Conservation (phyloP, 2,797 vertebrate genomes). For the Myripristis murdjan region DNA sequence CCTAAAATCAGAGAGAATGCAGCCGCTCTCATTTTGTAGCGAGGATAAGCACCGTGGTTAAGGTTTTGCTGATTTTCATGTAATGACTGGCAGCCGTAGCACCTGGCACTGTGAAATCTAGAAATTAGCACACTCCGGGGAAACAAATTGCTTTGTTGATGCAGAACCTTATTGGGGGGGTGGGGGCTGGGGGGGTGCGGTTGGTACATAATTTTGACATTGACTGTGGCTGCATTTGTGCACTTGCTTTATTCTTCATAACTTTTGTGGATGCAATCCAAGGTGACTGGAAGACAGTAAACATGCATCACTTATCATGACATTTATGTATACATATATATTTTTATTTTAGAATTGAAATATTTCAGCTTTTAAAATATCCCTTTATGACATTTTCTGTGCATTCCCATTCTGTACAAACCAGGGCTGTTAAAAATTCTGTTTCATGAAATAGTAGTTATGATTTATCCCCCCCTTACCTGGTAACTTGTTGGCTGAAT, state of each 20-base stretch:
- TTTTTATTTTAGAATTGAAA: too few species aligned
- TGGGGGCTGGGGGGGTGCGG: too few species aligned
- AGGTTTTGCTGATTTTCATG: slow-evolving; percentile 79
- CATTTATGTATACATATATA: too few species aligned
- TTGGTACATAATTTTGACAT: slow-evolving; percentile 55
- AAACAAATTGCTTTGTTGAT: slow-evolving; percentile 85
- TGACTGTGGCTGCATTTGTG: slow-evolving; percentile 36
- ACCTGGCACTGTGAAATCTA: slow-evolving; percentile 82
- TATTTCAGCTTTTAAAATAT: too few species aligned
- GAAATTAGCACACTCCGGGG: slow-evolving; percentile 80
- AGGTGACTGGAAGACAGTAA: slow-evolving; percentile 1
- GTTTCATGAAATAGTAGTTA: not conserved
- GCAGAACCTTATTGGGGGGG: slow-evolving; percentile 62
- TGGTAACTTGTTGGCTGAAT: slow-evolving; percentile 14
- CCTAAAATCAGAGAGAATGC: slow-evolving; percentile 74
- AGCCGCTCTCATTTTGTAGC: slow-evolving; percentile 53
- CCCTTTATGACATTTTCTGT: too few species aligned
- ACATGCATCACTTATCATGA: too few species aligned
- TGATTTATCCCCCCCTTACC: slow-evolving; percentile 30
- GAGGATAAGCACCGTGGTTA: slow-evolving; percentile 71
- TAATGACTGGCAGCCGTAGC: slow-evolving; percentile 83
- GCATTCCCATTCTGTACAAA: not conserved
- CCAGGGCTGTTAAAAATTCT: not conserved
- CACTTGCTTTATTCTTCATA: slow-evolving; percentile 42
- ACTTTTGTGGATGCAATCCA: slow-evolving; percentile 26